Evolutionary conservation across 1,140 invertebrate genomes (phyloP), one percentile per base, ranked within the genome.

Genomic region (Oryzaephilus surinamensis): DNA sequence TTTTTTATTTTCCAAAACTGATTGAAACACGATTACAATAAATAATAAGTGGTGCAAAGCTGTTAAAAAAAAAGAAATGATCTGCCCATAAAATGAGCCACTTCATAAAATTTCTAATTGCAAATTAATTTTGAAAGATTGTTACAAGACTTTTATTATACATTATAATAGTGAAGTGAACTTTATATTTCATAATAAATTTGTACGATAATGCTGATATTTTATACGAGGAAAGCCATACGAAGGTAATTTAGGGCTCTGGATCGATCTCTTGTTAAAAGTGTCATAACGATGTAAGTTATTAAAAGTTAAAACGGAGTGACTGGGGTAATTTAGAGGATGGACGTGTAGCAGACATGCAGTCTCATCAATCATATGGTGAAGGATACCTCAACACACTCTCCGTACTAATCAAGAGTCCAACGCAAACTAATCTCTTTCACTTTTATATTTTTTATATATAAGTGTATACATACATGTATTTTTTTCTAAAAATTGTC

Each of bases 301-400:
- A 55, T 52, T 52, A 55, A 55, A 55, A 52, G 50, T 55, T 52
- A 52, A 50, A 48, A 43, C 30, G 34, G 38, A 45, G 43, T 49
- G 45, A 49, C 43, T 43, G 35, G 44, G 29, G 34, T 38, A 51
- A 49, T 49, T 43, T 48, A 15, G 33, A 32, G 35, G 43, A 48
- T 38, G 46, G 46, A 48, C 46, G 34, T 45, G 43, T 36, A 41
- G 38, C 43, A 48, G 46, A 48, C 46, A 37, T 39, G 45, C 31
- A 45, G 36, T 35, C 49, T 51, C 49, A 51, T 51, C 49, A 51
- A 52, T 49, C 47, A 52, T 46, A 43, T 23, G 18, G 15, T 46
- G 43, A 43, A 50, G 43, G 41, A 46, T 50, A 50, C 41, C 41
- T 43, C 41, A 40, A 35, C 45, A 47, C 41, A 38, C n/a, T n/a